Conservation (phyloP, 2,113 vertebrate species). For the Procavia capensis region DNA sequence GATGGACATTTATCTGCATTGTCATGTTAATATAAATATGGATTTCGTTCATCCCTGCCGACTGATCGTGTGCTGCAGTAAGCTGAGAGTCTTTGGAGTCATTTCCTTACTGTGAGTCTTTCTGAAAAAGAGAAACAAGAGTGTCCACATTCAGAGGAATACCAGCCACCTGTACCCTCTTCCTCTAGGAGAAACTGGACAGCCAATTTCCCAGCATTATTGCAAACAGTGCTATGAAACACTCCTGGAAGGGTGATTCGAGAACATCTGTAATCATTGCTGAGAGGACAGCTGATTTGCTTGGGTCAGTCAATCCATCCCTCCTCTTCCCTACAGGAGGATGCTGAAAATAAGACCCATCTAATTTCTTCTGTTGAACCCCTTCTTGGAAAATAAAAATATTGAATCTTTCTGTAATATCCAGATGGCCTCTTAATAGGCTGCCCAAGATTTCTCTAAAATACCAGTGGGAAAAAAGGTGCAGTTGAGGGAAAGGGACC, state of each 20-base stretch:
- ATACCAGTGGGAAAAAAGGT: not conserved
- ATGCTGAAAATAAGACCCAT: not conserved
- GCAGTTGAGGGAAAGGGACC: not conserved
- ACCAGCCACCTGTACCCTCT: not conserved
- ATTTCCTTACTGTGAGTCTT: not conserved
- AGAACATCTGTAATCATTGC: not conserved
- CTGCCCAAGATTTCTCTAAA: constrained; percentile 22
- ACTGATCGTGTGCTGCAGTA: not conserved
- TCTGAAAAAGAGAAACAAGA: not conserved
- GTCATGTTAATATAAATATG: not conserved
- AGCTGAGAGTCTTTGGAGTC: not conserved
- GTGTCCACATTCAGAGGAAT: not conserved
- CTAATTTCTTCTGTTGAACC: not conserved
- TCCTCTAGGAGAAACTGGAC: not conserved
- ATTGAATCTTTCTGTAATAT: not conserved
- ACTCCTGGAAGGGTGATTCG: not conserved
- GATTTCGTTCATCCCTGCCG: not conserved
- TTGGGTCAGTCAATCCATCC: not conserved
- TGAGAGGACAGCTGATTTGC: not conserved
- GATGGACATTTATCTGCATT: not conserved
- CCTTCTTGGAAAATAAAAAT: not conserved
- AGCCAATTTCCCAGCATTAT: not conserved
- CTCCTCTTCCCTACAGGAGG: not conserved
- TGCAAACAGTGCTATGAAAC: not conserved
- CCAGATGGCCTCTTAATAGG: constrained; percentile 41